A percentile compares a stretch with the other conserved stretches of the same genome.
These are phyloP conservation scores for Mesorhabditis sp. DNA, from an alignment of 2,888 invertebrate species.

Conservation along the genomic window DNA sequence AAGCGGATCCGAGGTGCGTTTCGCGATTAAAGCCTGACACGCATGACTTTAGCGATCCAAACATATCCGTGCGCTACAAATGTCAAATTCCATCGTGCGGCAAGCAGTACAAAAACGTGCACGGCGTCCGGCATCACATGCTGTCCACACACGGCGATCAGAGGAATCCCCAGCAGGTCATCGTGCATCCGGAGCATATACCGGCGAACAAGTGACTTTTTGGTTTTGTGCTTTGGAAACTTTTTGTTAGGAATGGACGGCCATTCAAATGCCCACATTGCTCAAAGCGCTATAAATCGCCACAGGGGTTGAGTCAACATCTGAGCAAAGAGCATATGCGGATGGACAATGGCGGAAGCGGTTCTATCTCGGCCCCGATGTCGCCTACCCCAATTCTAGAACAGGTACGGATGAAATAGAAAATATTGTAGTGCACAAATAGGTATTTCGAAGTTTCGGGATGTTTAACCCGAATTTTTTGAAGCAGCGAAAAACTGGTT, in stretches of 20 bases:
- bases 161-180: neutral
- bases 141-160: neutral
- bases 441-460: neutral
- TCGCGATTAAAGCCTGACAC: neutral
- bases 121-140: neutral
- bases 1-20: neutral
- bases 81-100: slow-evolving; percentile 28
- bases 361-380: neutral
- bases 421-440: neutral
- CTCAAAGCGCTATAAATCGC: slow-evolving; percentile 33
- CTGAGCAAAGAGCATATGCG: slow-evolving; percentile 22
- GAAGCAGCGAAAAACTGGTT: too few species aligned
- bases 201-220: neutral
- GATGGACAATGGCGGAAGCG: neutral
- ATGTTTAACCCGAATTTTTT: too few species aligned
- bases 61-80: slow-evolving; percentile 20
- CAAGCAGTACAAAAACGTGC: slow-evolving; percentile 27
- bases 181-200: neutral
- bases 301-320: slow-evolving; percentile 30
- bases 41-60: slow-evolving; percentile 9
- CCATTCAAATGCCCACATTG: slow-evolving; percentile 29
- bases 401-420: neutral
- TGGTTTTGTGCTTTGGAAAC: neutral
- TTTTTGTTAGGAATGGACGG: slow-evolving; percentile 7
- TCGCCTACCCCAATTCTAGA: neutral